Conservation (phyloP, 2,888 invertebrate genomes). For the Sarcophaga variegata region DNA sequence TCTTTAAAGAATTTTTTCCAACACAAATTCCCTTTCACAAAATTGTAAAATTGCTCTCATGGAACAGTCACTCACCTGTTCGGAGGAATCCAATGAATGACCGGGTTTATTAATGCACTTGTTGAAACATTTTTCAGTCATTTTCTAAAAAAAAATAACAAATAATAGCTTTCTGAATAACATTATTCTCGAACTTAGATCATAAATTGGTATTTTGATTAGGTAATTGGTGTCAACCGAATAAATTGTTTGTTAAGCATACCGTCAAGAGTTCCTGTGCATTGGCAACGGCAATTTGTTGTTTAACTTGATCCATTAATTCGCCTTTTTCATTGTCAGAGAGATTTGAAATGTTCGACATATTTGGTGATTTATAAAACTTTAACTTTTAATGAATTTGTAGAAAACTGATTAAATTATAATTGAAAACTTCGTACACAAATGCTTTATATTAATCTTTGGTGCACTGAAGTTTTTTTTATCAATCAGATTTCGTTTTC, state of each 20-base stretch:
- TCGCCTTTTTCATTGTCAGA: conserved; percentile 90
- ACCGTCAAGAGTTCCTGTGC: conserved; percentile 95
- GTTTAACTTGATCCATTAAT: conserved; percentile 96
- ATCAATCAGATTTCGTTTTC: conserved; percentile 1
- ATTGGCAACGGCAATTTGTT: conserved; percentile 96
- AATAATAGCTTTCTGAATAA: neutral
- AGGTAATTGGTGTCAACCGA: conserved; percentile 57
- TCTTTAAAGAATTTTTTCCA: no score
- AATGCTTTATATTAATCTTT: conserved; percentile 1
- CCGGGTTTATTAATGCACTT: conserved; percentile 97
- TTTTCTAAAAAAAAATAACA: conserved; percentile 86
- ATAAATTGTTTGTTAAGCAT: conserved; percentile 74
- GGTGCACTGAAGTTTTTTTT: conserved; percentile 17
- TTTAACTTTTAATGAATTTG: neutral
- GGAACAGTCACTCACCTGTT: conserved; percentile 86
- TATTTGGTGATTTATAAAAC: conserved; percentile 19
- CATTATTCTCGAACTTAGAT: neutral
- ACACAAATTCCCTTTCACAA: no score
- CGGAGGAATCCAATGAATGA: conserved; percentile 92
- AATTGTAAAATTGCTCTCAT: neutral
- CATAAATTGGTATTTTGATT: conserved; percentile 34
- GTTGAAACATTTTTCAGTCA: conserved; percentile 98
- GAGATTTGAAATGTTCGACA: conserved; percentile 83
- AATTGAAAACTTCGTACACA: conserved; percentile 29
- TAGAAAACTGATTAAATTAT: conserved; percentile 25